Percentiles rank a stretch among this genome's conserved stretches.
Conservation (phyloP, 2,888 invertebrate species). For the Watsonalla binaria region DNA sequence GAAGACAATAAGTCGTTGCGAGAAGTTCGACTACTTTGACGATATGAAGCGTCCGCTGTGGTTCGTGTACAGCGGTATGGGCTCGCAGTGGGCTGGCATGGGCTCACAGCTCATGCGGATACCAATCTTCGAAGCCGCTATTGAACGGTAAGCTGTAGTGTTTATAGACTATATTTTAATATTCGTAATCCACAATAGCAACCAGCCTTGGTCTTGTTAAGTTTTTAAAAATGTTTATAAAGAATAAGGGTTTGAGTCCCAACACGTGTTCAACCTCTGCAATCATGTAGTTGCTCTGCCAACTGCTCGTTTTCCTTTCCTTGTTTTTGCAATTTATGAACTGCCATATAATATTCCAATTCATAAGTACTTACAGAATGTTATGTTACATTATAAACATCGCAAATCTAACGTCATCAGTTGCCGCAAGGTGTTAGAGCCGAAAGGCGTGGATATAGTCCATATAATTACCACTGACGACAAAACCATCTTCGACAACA, state of each 20-base stretch:
- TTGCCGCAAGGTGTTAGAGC: slow-evolving; percentile 41
- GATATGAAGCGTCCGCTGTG: slow-evolving; percentile 75
- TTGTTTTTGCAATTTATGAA: too few relatives aligned
- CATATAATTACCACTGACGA: slow-evolving; percentile 47
- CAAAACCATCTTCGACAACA: slow-evolving; percentile 62
- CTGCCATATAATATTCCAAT: too few relatives aligned
- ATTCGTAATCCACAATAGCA: too few relatives aligned
- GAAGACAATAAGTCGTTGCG: slow-evolving; percentile 37
- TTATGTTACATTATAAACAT: too few relatives aligned
- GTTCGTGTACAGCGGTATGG: slow-evolving; percentile 87
- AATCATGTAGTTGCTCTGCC: too few relatives aligned
- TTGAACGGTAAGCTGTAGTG: slow-evolving; percentile 49
- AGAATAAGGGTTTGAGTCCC: too few relatives aligned
- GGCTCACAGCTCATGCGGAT: slow-evolving; percentile 80
- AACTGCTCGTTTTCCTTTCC: too few relatives aligned
- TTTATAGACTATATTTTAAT: too few relatives aligned
- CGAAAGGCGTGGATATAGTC: slow-evolving; percentile 79
- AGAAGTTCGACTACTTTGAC: slow-evolving; percentile 44
- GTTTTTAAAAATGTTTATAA: too few relatives aligned
- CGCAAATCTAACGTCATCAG: background rate
- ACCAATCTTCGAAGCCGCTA: slow-evolving; percentile 77
- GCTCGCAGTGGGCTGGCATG: slow-evolving; percentile 85
- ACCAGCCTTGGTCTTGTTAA: too few relatives aligned
- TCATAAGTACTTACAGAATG: too few relatives aligned
- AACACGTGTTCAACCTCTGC: too few relatives aligned